These are phyloP conservation scores for Chascanopsetta lugubris DNA, from an alignment of 2,113 vertebrate genomes.

Conservation along the genomic window DNA sequence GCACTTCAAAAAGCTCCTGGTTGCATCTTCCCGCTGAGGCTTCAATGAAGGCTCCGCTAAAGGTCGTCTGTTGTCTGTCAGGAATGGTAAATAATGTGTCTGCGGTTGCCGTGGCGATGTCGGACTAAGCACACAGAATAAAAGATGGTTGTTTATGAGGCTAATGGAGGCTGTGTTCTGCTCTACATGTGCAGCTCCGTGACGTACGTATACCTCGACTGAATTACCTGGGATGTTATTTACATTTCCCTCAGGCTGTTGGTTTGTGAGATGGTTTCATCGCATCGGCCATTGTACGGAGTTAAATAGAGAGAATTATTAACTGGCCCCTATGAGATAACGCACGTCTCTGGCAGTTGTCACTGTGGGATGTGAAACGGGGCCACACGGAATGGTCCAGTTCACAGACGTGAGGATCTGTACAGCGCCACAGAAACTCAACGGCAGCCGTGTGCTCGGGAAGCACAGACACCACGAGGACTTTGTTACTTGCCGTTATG, in stretches of 20 bases:
- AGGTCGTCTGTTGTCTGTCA: constrained; percentile 1
- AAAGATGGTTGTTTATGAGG: neutral
- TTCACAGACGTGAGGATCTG: neutral
- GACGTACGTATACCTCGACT: no score
- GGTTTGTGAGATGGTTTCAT: neutral
- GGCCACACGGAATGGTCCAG: neutral
- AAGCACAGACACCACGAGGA: neutral
- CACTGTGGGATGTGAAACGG: neutral
- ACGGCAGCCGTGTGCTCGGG: constrained; percentile 9
- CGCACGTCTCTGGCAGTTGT: no score
- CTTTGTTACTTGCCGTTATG: constrained; percentile 29
- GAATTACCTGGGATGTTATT: neutral
- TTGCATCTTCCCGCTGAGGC: neutral
- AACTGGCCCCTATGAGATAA: no score
- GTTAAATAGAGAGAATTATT: no score
- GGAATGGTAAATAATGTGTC: constrained; percentile 25
- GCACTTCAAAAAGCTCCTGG: neutral
- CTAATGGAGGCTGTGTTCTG: neutral
- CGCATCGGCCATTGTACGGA: no score
- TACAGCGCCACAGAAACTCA: neutral
- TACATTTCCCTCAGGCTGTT: neutral
- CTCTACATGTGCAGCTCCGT: neutral
- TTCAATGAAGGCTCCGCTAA: constrained; percentile 10
- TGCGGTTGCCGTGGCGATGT: constrained; percentile 6
- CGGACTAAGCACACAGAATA: constrained; percentile 26